Evolutionary conservation across 2,113 vertebrate genomes (phyloP), one percentile per base, ranked within the genome.

Genomic region (Cervus canadensis): DNA sequence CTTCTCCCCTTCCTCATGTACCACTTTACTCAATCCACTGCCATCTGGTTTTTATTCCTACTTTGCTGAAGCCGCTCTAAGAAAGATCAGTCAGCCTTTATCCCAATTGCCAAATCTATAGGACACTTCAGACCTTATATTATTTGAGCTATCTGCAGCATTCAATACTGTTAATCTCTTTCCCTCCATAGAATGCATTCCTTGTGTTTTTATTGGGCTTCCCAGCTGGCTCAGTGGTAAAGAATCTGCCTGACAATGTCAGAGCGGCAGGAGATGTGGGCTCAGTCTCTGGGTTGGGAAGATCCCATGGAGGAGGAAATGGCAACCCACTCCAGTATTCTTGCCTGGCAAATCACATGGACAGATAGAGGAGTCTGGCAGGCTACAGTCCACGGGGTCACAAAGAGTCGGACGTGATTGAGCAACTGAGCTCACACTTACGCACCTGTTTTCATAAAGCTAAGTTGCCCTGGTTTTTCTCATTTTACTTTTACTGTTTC

Each of bases 321-420:
- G 23, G 40, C 40, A 76, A 6, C 2, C 36, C 21, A 26, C 71
- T 26, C 23, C 71, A 76, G 40, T 26, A 76, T 76, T 26, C 71
- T 43, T 43, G 36, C 23, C 23, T 43, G 71, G 67, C n/a, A 74
- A 74, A 36, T 74, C 36, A 23, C 21, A 40, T 74, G 67, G 67
- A 40, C 36, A 40, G 67, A 40, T 10, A 25, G 67, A 74, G 36
- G 11, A 74, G 36, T 36, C 67, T 25, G 67, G 36, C 5, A 40
- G 67, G 67, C 67, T 74, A 40, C 21, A 40, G 67, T 40, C 67
- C 36, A 40, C 0, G 0, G 67, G 67, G 21, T 13, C 2, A 0
- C 36, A 3, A 21, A 19, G 36, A 74, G 21, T 25, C 5, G 0
- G 36, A 23, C 3, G 3, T 13, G 67, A 25, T 1, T 25, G 67